Conservation (phyloP, 1,140 invertebrate species). For the Polyergus mexicanus region DNA sequence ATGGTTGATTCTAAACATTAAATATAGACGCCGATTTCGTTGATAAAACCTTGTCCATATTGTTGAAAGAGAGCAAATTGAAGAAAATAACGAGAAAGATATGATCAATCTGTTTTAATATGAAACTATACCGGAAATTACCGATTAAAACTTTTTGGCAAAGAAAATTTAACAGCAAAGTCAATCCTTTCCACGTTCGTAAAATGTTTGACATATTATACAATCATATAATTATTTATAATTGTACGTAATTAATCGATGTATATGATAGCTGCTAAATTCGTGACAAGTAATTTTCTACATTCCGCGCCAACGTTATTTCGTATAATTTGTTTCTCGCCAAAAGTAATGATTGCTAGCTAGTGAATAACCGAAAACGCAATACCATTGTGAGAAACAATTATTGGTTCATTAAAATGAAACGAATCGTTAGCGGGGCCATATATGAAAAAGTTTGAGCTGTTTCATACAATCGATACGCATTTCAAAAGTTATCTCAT, state of each 20-base stretch:
- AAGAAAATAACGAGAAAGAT: neutral
- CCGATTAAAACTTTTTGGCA: neutral
- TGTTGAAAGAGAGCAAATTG: neutral
- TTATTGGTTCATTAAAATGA: constrained; percentile 60
- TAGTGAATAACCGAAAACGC: constrained; percentile 52
- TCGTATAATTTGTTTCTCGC: constrained; percentile 33
- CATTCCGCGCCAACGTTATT: constrained; percentile 16
- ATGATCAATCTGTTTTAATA: neutral
- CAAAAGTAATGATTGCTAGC: constrained; percentile 37
- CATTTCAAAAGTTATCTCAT: constrained; percentile 35
- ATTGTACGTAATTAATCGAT: constrained; percentile 40
- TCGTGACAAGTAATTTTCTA: constrained; percentile 43
- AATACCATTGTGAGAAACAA: constrained; percentile 53
- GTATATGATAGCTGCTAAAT: constrained; percentile 34
- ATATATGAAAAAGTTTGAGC: constrained; percentile 55
- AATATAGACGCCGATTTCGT: neutral
- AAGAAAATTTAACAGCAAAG: constrained; percentile 11
- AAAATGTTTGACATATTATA: neutral
- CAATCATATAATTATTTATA: constrained; percentile 17
- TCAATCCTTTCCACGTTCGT: neutral
- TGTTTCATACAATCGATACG: constrained; percentile 35
- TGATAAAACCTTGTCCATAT: neutral
- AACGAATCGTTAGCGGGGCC: constrained; percentile 43
- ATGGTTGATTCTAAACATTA: neutral
- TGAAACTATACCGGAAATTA: neutral